Evolutionary conservation across 2,888 invertebrate genomes (phyloP), one percentile per base, ranked within the genome.

Genomic region (Furcula furcula): DNA sequence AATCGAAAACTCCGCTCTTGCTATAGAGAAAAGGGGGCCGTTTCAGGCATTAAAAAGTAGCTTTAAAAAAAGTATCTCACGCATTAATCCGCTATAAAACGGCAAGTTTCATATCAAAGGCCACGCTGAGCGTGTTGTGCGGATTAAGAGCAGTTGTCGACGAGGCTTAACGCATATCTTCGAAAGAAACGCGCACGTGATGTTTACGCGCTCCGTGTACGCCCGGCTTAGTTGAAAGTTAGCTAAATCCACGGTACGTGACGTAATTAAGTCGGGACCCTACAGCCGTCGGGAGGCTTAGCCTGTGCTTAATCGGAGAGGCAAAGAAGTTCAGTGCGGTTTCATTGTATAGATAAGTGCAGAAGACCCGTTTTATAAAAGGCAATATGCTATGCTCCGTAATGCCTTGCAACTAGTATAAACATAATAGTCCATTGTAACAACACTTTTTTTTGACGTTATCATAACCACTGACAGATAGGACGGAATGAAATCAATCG

Each of bases 181-280:
- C 46, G 67, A 65, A 74, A 74, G 71, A 70, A 75, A 60, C 45
- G 41, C 51, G 63, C 64, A 67, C 75, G 67, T 73, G 73, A 65
- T 76, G 73, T 71, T 75, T 71, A 59, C 63, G 55, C 56, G 52
- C 49, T 52, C 58, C 67, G 62, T 77, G 61, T 71, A 70, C 65
- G 57, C 67, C 49, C 57, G 45, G 57, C 57, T 58, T 58, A 58
- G 57, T 58, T 58, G 57, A 57, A 57, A 77, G 68, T 79, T 76
- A 68, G 69, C 66, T 64, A 63, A 77, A 77, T 74, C 76, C 76
- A 55, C 42, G 52, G 59, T 74, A 76, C 79, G 79, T 79, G 79
- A 79, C 65, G 65, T 76, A 76, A 76, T 79, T 77, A 78, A 65
- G 62, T 51, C 56, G 56, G 45, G 52, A 56, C 58, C 63, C 65